Evolutionary conservation across 2,888 invertebrate genomes (phyloP), one percentile per base, ranked within the genome.

Genomic region (Phengaris alcon): DNA sequence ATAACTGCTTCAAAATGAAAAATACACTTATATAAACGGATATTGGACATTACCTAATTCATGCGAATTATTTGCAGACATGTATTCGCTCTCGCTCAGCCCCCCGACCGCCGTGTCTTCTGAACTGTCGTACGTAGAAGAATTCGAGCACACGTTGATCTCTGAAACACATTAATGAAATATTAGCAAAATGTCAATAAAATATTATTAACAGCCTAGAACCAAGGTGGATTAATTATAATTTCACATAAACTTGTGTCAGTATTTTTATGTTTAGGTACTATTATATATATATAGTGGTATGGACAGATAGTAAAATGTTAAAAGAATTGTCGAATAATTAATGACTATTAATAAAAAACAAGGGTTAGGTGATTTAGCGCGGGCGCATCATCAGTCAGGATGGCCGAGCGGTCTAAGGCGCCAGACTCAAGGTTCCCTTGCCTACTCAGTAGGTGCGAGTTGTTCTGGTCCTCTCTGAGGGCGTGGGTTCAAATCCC

Each of bases 61-160:
- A 79, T 94, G 93, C 69, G 94, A 85, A 79, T 87, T 86, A 73
- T 79, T 83, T 5, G 87, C 87, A 64, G 90, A 90, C 78, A 95
- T 94, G 79, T 95, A 93, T 82, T 95, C 95, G 77, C 86, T 93
- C 80, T 95, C 95, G 82, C 95, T 95, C 70, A 95, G 90, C 13
- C 93, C 94, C 1, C 95, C 95, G 79, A 95, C 89, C 0, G 92
- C 91, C 0, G 95, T 90, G 79, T 95, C 95, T 78, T 95, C 95
- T 1, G 95, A 94, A 84, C 95, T 95, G 79, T 95, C 95, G 83
- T 95, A 95, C 8, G 94, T 89, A 0, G 95, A 95, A 75, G 95
- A 95, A 82, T 95, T 95, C 75, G 95, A 95, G 82, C 95, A 94
- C 78, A 91, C 90, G 78, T 92, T 93, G 82, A 94, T 86, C 84